phyloP scores from a whole-genome alignment of 2,797 vertebrate genomes.

The Tenualosa thibaudeaui region DNA sequence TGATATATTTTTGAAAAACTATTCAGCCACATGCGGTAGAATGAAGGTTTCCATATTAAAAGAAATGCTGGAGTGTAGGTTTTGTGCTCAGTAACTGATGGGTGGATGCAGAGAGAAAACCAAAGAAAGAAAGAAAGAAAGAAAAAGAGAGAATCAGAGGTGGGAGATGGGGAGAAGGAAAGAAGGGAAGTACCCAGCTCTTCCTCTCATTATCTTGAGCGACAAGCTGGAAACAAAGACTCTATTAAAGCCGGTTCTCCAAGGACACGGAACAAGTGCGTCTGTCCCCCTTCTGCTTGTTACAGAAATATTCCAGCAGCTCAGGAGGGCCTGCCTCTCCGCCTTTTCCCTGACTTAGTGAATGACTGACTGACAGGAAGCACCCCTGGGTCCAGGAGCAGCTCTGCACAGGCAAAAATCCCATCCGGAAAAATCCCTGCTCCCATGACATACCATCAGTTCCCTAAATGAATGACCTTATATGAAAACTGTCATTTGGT shows the following conservation, averaged over 20 bases:
- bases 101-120: constrained; percentile 16
- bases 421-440: neutral
- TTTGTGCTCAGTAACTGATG: neutral
- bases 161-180: constrained; percentile 24
- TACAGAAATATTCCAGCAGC: constrained; percentile 46
- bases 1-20: neutral
- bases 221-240: constrained; percentile 67
- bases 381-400: neutral
- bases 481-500: neutral
- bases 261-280: constrained; percentile 54
- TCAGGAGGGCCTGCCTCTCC: constrained; percentile 21
- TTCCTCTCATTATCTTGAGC: constrained; percentile 69
- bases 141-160: neutral
- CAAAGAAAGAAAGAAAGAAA: neutral
- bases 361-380: constrained; percentile 24
- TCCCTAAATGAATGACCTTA: neutral
- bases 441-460: neutral
- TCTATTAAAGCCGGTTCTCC: constrained; percentile 63
- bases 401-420: neutral
- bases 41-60: neutral
- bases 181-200: constrained; percentile 50
- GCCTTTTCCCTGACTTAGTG: constrained; percentile 8
- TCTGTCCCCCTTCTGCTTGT: constrained; percentile 53
- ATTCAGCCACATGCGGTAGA: neutral
- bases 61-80: neutral